These are phyloP conservation scores for Chaetodon trifascialis DNA, from an alignment of 2,113 vertebrate genomes.

Conservation along the genomic window DNA sequence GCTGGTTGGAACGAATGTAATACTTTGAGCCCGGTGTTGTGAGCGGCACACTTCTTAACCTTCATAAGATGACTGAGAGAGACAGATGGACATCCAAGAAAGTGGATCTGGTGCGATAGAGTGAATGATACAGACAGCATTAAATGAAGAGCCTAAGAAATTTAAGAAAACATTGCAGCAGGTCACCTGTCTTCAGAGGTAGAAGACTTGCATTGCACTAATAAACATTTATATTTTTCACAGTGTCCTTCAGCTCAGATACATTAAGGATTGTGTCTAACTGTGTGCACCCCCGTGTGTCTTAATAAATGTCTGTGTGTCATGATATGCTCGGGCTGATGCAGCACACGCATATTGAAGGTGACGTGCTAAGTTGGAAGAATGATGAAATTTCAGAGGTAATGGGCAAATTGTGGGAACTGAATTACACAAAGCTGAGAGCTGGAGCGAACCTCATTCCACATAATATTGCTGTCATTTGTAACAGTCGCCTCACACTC, in stretches of 20 bases:
- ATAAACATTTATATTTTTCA: neutral
- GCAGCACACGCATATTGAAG: constrained; percentile 39
- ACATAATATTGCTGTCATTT: constrained; percentile 58
- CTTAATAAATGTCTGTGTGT: neutral
- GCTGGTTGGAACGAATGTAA: constrained; percentile 50
- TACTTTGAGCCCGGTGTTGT: constrained; percentile 80
- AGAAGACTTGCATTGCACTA: neutral
- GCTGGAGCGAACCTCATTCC: constrained; percentile 45
- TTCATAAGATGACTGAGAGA: constrained; percentile 44
- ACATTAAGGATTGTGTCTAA: neutral
- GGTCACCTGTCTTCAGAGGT: neutral
- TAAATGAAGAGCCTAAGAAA: neutral
- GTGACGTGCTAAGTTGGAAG: constrained; percentile 57
- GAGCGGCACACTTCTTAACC: constrained; percentile 60
- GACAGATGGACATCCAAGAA: constrained; percentile 51
- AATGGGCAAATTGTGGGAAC: constrained; percentile 64
- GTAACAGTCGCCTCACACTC: constrained; percentile 40
- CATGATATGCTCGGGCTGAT: constrained; percentile 14
- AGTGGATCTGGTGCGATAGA: constrained; percentile 14
- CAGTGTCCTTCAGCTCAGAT: neutral
- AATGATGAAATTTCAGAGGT: constrained; percentile 57
- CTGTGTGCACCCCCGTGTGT: constrained; percentile 3
- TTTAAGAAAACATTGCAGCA: neutral
- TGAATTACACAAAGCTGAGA: constrained; percentile 44
- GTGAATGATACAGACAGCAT: constrained; percentile 11